phyloP scores from a whole-genome alignment of 2,797 vertebrate genomes.

The Onychomys arenicola region DNA sequence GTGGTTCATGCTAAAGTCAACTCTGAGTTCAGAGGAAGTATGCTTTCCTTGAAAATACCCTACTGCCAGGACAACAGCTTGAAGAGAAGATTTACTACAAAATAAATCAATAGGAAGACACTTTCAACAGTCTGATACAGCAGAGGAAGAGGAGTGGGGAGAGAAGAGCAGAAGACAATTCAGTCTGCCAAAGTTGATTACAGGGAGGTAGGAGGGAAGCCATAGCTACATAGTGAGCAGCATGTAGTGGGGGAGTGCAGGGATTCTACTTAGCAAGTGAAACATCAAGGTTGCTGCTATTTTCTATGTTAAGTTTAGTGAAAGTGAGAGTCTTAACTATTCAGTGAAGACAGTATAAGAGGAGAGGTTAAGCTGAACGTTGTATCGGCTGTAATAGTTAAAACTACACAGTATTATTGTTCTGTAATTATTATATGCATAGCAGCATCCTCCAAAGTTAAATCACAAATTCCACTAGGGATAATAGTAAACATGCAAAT shows the following conservation, averaged over 20 bases:
- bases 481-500: background rate
- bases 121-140: background rate
- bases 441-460: background rate
- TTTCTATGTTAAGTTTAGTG: constrained; percentile 49
- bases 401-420: background rate
- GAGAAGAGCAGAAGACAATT: background rate
- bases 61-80: background rate
- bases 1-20: background rate
- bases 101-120: background rate
- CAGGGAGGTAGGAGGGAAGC: background rate
- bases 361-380: background rate
- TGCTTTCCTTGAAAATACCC: background rate
- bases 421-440: constrained; percentile 6
- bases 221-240: background rate
- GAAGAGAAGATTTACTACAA: constrained; percentile 44
- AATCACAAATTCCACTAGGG: constrained; percentile 5
- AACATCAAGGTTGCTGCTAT: background rate
- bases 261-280: background rate
- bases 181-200: background rate
- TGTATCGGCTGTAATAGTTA: background rate
- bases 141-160: background rate
- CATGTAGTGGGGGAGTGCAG: background rate
- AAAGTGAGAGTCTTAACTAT: constrained; percentile 4
- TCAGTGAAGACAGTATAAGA: background rate
- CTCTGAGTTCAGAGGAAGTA: background rate